Percentiles rank a stretch among this genome's conserved stretches.
phyloP scores from a whole-genome alignment of 2,888 invertebrate species.

The Lamellibrachia satsuma region DNA sequence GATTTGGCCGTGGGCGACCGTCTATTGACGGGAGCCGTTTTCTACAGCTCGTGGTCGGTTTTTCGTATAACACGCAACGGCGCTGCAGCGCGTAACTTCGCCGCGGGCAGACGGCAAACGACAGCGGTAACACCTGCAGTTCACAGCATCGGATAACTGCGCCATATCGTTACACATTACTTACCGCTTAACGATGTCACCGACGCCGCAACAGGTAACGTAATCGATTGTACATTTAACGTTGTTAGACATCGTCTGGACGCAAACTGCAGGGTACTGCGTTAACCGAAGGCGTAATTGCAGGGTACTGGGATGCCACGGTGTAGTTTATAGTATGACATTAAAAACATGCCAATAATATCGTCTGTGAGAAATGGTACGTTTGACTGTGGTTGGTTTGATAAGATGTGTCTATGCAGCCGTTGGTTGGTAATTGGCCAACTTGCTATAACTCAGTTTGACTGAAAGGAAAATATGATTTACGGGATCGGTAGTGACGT shows the following conservation, averaged over 20 bases:
- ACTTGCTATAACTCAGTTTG: not conserved
- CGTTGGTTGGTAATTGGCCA: not conserved
- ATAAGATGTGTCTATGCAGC: not conserved
- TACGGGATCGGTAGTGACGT: too few relatives aligned
- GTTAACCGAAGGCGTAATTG: not conserved
- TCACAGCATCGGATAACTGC: not conserved
- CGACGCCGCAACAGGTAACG: not conserved
- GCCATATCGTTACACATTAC: not conserved
- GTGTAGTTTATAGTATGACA: not conserved
- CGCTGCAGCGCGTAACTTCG: not conserved
- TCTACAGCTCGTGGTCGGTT: not conserved
- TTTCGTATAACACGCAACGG: not conserved
- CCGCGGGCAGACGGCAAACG: not conserved
- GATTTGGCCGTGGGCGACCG: not conserved
- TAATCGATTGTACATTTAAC: not conserved
- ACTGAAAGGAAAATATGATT: too few relatives aligned
- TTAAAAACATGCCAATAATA: not conserved
- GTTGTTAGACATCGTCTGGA: not conserved
- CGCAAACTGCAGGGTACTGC: not conserved
- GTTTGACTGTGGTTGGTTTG: not conserved
- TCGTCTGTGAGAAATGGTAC: not conserved
- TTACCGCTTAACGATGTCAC: not conserved
- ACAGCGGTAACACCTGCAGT: not conserved
- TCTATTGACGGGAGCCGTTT: not conserved
- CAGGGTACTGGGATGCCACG: not conserved